Evolutionary conservation across 37 sponge, comb jelly and placozoan species (phyloP).

Genomic region (Cladorhizidae sp.): DNA sequence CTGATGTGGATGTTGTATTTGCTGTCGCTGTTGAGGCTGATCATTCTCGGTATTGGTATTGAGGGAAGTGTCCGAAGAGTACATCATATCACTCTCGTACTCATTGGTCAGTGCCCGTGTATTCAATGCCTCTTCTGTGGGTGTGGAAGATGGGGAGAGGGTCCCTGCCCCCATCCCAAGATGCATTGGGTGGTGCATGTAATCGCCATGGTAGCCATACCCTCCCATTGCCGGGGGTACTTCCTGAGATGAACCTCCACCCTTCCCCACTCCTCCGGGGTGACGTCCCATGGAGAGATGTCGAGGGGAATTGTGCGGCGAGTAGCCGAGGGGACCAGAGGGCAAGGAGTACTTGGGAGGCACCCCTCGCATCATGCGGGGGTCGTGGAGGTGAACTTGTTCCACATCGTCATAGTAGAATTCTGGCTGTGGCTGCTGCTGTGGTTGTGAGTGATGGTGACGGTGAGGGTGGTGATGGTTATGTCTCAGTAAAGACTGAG

Average conservation of each 20-base stretch:
- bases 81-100: constrained; percentile 22
- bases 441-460: not conserved
- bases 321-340: not conserved
- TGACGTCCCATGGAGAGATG: not conserved
- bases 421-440: not conserved
- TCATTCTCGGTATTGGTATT: not conserved
- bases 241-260: constrained; percentile 8
- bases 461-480: not conserved
- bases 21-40: not conserved
- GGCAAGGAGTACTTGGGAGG: constrained; percentile 5
- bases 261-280: not conserved
- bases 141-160: constrained; percentile 27
- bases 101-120: constrained; percentile 19
- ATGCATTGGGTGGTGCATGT: not conserved
- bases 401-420: not conserved
- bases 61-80: constrained; percentile 44
- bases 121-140: constrained; percentile 36
- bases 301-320: not conserved
- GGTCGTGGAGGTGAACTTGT: not conserved
- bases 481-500: constrained; percentile 13
- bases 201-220: not conserved
- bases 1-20: too few relatives aligned
- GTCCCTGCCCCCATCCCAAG: not conserved
- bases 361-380: not conserved
- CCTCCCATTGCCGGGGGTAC: not conserved